Base-by-base conservation (phyloP, 2,888 invertebrate species). In the Polia nebulosa region DNA sequence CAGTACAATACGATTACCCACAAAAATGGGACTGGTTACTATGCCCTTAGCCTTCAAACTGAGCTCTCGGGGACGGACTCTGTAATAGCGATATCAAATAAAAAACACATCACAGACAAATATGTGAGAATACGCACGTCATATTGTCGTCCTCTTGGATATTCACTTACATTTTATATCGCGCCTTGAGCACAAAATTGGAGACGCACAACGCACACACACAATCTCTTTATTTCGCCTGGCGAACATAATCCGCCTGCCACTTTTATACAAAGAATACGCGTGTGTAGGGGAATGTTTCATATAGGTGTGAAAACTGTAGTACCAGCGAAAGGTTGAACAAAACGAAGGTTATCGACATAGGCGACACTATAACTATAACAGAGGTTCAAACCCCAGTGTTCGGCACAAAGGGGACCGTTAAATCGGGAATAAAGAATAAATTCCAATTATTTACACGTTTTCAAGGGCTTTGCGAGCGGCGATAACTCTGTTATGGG, bases 121-220 rank as follows among this genome's bases (percentile, higher is more conserved):
- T 41, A 61, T 77, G 41, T 69, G 47, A 20, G 56, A 45, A 57
- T 7, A 47, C 60, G 52, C 41, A 59, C 49, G 55, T 22, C 49
- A 72, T 74, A 56, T 59, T 39, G 57, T 57, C 45, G 41, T 39
- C 36, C 34, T 53, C 44, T 32, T 8, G 41, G 45, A 70, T 62
- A 78, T 78, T 72, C 74, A 55, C 72, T 78, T 78, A 20, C 51
- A 64, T 73, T 61, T 78, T 73, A 61, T 61, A 45, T 58, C 55
- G 34, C 32, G 49, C 32, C 41, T 53, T 22, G 29, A 39, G 65
- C 56, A n/a, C 57, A n/a, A 72, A 78, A 73, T 65, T 60, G 60
- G 57, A 49, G 56, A 44, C 78, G 20, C 45, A 25, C 34, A 15
- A 36, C 27, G 34, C 44, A 74, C 51, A 67, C 41, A 36, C 55